phyloP scores from a whole-genome alignment of 2,113 vertebrate genomes.

The Mormyrus lacerda region DNA sequence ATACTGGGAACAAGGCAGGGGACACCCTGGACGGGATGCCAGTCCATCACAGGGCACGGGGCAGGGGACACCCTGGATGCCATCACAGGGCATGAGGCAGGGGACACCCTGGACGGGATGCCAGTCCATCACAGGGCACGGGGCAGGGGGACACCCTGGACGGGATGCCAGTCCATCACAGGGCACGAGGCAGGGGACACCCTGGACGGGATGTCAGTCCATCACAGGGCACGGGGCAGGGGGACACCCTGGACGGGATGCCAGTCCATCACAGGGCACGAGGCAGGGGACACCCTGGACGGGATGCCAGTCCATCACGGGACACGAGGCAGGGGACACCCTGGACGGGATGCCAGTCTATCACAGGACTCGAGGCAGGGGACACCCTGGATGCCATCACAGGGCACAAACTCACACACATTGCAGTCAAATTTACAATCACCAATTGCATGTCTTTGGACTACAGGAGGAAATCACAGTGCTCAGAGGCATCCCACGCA shows the following conservation, averaged over 20 bases:
- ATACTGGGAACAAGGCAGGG: no score
- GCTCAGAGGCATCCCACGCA: neutral
- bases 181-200: neutral
- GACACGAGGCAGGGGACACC: no score
- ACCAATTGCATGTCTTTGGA: neutral
- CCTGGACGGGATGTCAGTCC: neutral
- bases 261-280: no score
- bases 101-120: neutral
- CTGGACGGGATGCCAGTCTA: no score
- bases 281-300: no score
- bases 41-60: neutral
- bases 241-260: neutral
- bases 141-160: no score
- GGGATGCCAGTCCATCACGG: no score
- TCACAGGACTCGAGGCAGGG: no score
- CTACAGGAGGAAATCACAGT: neutral
- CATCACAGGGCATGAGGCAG: neutral
- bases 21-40: no score
- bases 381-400: no score
- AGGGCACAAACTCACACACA: neutral
- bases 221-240: neutral
- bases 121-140: no score
- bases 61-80: neutral
- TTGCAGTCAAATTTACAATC: neutral
- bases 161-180: neutral